Conservation (phyloP, 2,113 vertebrate genomes). For the Eurystomus gularis region DNA sequence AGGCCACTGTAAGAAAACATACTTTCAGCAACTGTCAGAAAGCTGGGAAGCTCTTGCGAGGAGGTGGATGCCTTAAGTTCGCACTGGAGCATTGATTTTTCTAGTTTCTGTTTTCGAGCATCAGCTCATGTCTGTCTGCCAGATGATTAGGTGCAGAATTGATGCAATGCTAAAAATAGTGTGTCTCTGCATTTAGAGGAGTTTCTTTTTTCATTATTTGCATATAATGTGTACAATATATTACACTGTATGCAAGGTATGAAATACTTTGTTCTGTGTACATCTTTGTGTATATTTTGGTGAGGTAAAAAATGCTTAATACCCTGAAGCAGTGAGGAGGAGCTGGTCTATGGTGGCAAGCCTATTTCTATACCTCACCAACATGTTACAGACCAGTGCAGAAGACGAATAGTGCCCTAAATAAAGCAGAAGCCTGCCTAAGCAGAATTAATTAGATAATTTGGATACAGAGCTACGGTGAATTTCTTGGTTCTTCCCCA, state of each 20-base stretch:
- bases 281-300: not conserved
- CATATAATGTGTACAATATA: not conserved
- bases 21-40: conserved; percentile 24
- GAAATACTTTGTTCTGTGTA: not conserved
- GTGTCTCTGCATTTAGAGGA: not conserved
- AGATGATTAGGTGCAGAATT: conserved; percentile 6
- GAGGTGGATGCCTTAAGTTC: conserved; percentile 38
- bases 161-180: not conserved
- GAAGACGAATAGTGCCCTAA: not conserved
- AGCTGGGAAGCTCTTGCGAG: not conserved
- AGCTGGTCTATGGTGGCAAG: not conserved
- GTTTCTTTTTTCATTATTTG: not conserved
- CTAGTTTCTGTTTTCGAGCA: not conserved
- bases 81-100: not conserved
- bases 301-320: not conserved
- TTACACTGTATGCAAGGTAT: not conserved
- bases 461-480: not conserved
- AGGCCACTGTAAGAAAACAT: conserved; percentile 49
- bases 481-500: conserved; percentile 6
- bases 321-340: not conserved
- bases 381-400: not conserved
- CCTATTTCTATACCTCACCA: not conserved
- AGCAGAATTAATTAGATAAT: not conserved
- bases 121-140: not conserved
- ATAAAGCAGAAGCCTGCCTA: not conserved